Base-by-base conservation (phyloP, 2,888 invertebrate genomes). In the Pachymerium ferrugineum region DNA sequence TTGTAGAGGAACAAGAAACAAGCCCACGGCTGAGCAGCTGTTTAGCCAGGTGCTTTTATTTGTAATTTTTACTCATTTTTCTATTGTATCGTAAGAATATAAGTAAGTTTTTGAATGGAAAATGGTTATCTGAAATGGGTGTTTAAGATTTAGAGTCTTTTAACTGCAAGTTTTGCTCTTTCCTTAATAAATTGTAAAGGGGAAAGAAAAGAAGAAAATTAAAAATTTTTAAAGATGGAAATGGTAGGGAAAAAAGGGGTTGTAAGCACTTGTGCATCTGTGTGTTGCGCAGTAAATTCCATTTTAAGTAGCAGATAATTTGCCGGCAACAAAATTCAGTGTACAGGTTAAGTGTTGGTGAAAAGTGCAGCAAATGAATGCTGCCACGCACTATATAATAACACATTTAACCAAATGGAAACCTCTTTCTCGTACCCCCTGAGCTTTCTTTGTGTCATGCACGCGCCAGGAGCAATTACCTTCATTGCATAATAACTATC, bases 401-500 rank as follows among this genome's bases (percentile, higher is more conserved):
- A 62, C 62, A 62, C 62, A 62, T 62, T 62, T 62, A 62, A 62
- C 62, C 62, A 62, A 62, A 62, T 62, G 62, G 62, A 62, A 62
- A 62, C 62, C 62, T 62, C 62, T 62, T 62, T 62, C 62, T 62
- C 62, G 62, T 62, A 62, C 62, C 62, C 62, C 62, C 62, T 62
- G 62, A 62, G 62, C 62, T 62, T 62, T 62, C 62, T 62, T 62
- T 62, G 62, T 62, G 62, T 62, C 62, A 62, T 62, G 62, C 62
- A 62, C 62, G 62, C 62, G 35, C 33, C 33, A 71, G 71, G 71
- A 71, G 38, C 71, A 71, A 71, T 71, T 71, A 71, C 71, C 71
- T 71, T 71, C 71, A 71, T 71, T 71, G 71, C 71, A 71, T 71
- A 71, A 71, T 71, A 71, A 71, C 71, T 71, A 71, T 71, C 71